Evolutionary conservation across 2,797 vertebrate genomes (phyloP), one percentile per base, ranked within the genome.

Genomic region (Atherinosoma microstoma): DNA sequence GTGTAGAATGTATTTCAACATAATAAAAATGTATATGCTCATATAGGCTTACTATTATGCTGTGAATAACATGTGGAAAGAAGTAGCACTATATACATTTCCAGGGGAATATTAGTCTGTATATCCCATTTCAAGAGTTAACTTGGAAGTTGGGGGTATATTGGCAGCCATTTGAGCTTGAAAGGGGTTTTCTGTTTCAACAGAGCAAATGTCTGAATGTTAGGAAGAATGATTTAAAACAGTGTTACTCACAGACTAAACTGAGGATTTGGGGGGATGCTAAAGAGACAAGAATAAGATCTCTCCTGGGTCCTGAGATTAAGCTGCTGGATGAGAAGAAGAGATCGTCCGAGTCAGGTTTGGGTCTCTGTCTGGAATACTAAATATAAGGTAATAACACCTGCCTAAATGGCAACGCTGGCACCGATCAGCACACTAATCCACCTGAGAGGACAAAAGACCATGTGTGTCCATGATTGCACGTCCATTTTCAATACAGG

Each of bases 401-500:
- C 87, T 84, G 82, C 61, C 83, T 91, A 91, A 91, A 93, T 84
- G 82, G 89, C 77, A 82, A 78, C 77, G 78, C 85, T 83, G 83
- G 80, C 80, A 88, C 87, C 92, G 93, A 94, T 93, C 92, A 93
- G 83, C n/a, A 18, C 73, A 78, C 76, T 84, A 90, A 92, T 90
- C 84, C 80, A 84, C 77, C 75, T 58, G 58, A 76, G 79, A 81
- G 67, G 80, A 90, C 84, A 90, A 84, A 91, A 84, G 81, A 80
- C 82, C 86, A 85, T 75, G 76, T 69, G 84, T 79, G 75, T 89
- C 85, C 83, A 83, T 91, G 90, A 92, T 89, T 93, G 81, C 71
- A 84, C 74, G 67, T 67, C 66, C 73, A 68, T 75, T 78, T 69
- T 69, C 54, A 69, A 82, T 62, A 70, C 61, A 73, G n/a, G 6